phyloP scores from a whole-genome alignment of 2,888 invertebrate species.

The Ferdinandea cuprea region DNA sequence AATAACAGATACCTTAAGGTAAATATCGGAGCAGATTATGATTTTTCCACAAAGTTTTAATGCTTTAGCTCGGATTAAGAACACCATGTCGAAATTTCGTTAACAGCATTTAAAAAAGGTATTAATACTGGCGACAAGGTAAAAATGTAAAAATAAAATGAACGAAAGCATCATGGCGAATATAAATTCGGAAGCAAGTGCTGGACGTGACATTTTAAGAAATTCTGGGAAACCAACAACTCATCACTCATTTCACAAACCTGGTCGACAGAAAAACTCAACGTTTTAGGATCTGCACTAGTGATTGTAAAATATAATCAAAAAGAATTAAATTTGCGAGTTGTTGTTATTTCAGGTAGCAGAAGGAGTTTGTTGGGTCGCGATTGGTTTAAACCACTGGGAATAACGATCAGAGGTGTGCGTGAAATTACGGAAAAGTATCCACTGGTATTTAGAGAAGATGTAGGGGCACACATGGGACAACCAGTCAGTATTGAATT shows the following conservation, averaged over 20 bases:
- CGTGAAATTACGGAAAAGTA: slow-evolving; percentile 1
- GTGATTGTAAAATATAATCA: slow-evolving; percentile 18
- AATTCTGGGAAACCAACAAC: neutral
- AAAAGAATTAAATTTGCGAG: slow-evolving; percentile 19
- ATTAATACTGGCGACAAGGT: too few species aligned
- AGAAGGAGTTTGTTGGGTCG: too few species aligned
- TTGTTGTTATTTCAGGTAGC: slow-evolving; percentile 22
- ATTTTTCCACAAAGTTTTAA: too few species aligned
- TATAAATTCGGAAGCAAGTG: too few species aligned
- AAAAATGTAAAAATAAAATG: too few species aligned
- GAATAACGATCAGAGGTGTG: slow-evolving; percentile 13
- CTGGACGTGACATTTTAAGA: slow-evolving; percentile 27
- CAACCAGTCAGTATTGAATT: slow-evolving; percentile 32
- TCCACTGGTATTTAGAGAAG: neutral
- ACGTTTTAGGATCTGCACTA: slow-evolving; percentile 3
- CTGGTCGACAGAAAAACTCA: slow-evolving; percentile 31
- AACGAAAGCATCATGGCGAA: too few species aligned
- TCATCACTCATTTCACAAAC: slow-evolving; percentile 21
- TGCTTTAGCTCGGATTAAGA: too few species aligned
- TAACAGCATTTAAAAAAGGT: too few species aligned
- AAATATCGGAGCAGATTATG: too few species aligned
- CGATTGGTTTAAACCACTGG: slow-evolving; percentile 7
- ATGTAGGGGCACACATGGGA: slow-evolving; percentile 23
- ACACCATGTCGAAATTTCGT: too few species aligned
- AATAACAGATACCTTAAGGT: too few species aligned